phyloP scores from a whole-genome alignment of 2,888 invertebrate genomes.

The Sepiola atlantica region DNA sequence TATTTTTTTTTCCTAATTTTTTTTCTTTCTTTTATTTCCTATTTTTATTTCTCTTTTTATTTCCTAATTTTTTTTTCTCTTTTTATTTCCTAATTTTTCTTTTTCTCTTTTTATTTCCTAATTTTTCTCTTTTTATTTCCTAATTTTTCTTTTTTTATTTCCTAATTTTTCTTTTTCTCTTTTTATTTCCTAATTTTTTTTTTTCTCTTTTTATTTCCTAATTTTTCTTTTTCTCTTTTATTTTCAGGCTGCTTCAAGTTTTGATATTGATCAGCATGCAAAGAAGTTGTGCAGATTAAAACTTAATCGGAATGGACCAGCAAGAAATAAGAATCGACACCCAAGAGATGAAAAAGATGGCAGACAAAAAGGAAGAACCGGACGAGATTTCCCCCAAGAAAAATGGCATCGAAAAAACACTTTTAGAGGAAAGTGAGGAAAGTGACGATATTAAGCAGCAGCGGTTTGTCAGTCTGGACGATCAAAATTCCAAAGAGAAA shows the following conservation, averaged over 20 bases:
- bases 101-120: constrained; percentile 49
- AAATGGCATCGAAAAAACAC: constrained; percentile 44
- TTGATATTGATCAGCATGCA: neutral
- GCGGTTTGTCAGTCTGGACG: neutral
- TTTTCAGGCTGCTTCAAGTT: neutral
- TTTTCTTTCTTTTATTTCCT: no score
- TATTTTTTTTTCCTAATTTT: constrained; percentile 41
- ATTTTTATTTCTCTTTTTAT: no score
- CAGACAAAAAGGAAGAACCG: neutral
- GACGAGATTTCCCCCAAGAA: constrained; percentile 49
- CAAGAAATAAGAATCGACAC: neutral
- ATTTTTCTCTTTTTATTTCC: constrained; percentile 50
- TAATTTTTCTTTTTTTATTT: constrained; percentile 49
- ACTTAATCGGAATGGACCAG: neutral
- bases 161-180: neutral
- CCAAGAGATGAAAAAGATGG: constrained; percentile 36
- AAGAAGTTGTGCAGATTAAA: neutral
- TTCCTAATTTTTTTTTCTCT: no score
- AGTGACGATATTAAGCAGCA: neutral
- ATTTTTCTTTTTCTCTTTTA: neutral
- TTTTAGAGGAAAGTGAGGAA: neutral
- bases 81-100: no score
- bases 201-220: neutral
- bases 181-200: neutral
- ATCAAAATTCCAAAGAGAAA: constrained; percentile 23